Percentiles rank a stretch among this genome's conserved stretches.
Conservation (phyloP, 2,797 vertebrate genomes). For the Coluber constrictor region DNA sequence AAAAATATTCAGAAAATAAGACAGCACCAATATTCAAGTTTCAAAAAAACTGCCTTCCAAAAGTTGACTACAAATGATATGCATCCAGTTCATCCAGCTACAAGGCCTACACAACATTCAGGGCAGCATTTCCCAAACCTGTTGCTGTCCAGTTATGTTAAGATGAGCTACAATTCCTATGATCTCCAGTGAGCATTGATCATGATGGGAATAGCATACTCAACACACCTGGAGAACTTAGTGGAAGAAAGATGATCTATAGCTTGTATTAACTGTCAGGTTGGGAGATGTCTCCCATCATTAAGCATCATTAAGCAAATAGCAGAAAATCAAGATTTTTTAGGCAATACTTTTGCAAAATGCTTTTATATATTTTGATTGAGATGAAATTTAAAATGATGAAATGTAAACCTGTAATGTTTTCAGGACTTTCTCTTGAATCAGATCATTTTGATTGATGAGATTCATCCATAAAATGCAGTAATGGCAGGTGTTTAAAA, state of each 20-base stretch:
- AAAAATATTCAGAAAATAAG: constrained; percentile 56
- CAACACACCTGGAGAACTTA: background rate
- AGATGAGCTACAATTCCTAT: background rate
- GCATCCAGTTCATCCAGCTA: constrained; percentile 40
- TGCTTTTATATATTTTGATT: background rate
- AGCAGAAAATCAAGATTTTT: background rate
- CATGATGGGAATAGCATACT: background rate
- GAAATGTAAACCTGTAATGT: background rate
- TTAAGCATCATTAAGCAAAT: background rate
- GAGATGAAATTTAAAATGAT: background rate
- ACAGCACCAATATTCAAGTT: constrained; percentile 57
- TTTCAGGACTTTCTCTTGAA: background rate
- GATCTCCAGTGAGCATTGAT: background rate
- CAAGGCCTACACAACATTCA: background rate
- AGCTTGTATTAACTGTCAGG: background rate
- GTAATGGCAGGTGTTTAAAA: background rate
- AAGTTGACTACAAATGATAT: constrained; percentile 38
- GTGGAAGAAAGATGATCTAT: background rate
- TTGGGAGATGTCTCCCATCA: background rate
- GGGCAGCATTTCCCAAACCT: background rate
- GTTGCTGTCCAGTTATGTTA: background rate
- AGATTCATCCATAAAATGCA: background rate
- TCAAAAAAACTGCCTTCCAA: constrained; percentile 43
- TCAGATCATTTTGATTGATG: background rate
- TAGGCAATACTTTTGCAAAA: background rate